Percentiles rank a stretch among this genome's conserved stretches.
Conservation (phyloP, 2,888 invertebrate genomes). For the Ochropleura plecta region DNA sequence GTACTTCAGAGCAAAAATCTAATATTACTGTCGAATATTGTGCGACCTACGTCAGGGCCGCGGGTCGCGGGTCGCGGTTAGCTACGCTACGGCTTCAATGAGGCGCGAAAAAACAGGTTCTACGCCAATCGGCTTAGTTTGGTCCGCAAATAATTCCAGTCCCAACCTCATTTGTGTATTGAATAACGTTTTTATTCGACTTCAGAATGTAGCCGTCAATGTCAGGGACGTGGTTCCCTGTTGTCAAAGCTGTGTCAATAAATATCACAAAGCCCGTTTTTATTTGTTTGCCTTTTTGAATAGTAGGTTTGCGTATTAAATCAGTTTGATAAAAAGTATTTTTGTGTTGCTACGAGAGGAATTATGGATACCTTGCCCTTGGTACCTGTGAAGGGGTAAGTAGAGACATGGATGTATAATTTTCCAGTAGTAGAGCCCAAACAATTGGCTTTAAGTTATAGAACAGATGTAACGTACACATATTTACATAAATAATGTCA, state of each 20-base stretch:
- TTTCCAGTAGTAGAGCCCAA: neutral
- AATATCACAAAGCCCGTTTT: constrained; percentile 31
- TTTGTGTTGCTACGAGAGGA: constrained; percentile 8
- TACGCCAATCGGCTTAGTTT: neutral
- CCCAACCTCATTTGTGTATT: constrained; percentile 38
- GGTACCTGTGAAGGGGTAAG: constrained; percentile 69
- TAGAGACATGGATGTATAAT: neutral
- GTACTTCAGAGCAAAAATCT: constrained; percentile 18
- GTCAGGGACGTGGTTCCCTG: constrained; percentile 22
- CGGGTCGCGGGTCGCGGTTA: too few species aligned
- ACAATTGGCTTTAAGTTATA: neutral
- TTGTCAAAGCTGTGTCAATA: constrained; percentile 45
- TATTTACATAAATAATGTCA: neutral
- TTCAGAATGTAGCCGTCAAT: constrained; percentile 36
- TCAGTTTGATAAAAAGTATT: constrained; percentile 33
- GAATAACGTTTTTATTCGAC: constrained; percentile 13
- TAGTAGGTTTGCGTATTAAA: constrained; percentile 40
- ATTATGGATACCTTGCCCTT: constrained; percentile 70
- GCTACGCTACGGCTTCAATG: constrained; percentile 10
- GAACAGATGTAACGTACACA: neutral
- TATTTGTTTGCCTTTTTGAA: constrained; percentile 48
- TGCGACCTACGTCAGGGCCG: constrained; percentile 3
- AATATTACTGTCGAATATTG: constrained; percentile 7
- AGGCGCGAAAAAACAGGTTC: constrained; percentile 14
- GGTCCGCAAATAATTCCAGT: constrained; percentile 5